These are phyloP conservation scores for Elymnias hypermnestra DNA, from an alignment of 1,140 invertebrate genomes.

Conservation along the genomic window DNA sequence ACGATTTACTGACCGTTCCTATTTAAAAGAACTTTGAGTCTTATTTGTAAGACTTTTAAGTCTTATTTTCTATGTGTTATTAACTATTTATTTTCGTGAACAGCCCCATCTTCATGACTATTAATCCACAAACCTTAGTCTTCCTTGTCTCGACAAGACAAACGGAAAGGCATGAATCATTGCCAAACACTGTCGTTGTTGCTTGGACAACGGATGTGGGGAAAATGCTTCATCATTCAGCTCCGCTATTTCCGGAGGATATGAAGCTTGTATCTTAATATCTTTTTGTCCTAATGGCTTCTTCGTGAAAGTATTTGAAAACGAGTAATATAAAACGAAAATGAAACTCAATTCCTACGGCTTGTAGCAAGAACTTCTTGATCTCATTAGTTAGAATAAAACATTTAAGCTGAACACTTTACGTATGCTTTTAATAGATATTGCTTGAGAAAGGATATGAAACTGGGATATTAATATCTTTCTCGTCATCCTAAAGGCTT, in stretches of 20 bases:
- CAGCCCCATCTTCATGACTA: slow-evolving; percentile 19
- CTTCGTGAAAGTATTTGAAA: too few relatives aligned
- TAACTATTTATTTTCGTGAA: slow-evolving; percentile 1
- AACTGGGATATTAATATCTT: too few relatives aligned
- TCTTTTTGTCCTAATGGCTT: background rate
- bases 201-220: slow-evolving; percentile 32
- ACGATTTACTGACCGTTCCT: slow-evolving; percentile 2
- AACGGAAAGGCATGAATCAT: slow-evolving; percentile 45
- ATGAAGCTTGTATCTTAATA: slow-evolving; percentile 1
- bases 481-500: too few relatives aligned
- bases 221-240: slow-evolving; percentile 40
- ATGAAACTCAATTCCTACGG: too few relatives aligned
- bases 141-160: slow-evolving; percentile 29
- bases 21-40: too few relatives aligned
- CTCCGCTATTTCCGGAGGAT: slow-evolving; percentile 1
- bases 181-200: slow-evolving; percentile 33
- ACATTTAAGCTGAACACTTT: too few relatives aligned
- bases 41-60: too few relatives aligned
- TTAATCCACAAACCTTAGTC: slow-evolving; percentile 24
- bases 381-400: too few relatives aligned
- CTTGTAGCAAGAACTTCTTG: too few relatives aligned
- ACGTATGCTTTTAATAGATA: too few relatives aligned
- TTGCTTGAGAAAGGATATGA: too few relatives aligned
- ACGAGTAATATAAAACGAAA: too few relatives aligned
- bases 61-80: background rate